Base-by-base conservation (phyloP, 2,888 invertebrate species). In the Caenorhabditis sp. region DNA sequence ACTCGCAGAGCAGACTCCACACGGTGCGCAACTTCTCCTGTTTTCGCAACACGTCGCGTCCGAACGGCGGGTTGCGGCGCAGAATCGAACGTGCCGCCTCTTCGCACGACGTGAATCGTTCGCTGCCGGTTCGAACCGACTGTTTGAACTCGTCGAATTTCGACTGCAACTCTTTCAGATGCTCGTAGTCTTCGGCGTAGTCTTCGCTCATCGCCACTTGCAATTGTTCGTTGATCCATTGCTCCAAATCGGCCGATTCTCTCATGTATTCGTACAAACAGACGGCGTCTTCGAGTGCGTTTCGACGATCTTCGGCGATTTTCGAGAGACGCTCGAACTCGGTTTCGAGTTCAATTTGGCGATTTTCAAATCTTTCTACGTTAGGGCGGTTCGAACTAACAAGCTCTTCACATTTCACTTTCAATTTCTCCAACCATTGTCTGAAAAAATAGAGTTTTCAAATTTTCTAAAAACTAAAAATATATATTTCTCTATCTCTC, bases 91-190 rank as follows among this genome's bases (percentile, higher is more conserved):
- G 93, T 0, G 95, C 96, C 62, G 95, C 89, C 76, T 93, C 92
- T 89, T 95, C 94, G 88, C 95, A 95, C 87, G 94, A 94, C 87
- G 92, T 93, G 88, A 95, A 95, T 67, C 95, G 70, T 87, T 95
- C 95, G 0, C 93, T 92, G 0, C 95, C 95, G 24, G 93, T 92
- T 87, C 95, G 94, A 5, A 96, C 93, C 58, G 93, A 91, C 87
- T 93, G 94, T 73, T 95, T 94, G 62, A 96, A 92, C 88, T 96
- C 95, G 80, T 95, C 94, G 88, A 95, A 96, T 88, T 95, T 95
- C 43, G 93, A 93, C 88, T 94, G 93, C 36, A 95, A 89, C 67
- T 93, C 90, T 92, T 93, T 76, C 50, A 86, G 70, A 69, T 87
- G 87, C 54, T 88, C 87, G 64, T 85, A 95, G 88, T 97, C 96